Base-by-base conservation (phyloP, 2,888 invertebrate species). In the Congeria kusceri region DNA sequence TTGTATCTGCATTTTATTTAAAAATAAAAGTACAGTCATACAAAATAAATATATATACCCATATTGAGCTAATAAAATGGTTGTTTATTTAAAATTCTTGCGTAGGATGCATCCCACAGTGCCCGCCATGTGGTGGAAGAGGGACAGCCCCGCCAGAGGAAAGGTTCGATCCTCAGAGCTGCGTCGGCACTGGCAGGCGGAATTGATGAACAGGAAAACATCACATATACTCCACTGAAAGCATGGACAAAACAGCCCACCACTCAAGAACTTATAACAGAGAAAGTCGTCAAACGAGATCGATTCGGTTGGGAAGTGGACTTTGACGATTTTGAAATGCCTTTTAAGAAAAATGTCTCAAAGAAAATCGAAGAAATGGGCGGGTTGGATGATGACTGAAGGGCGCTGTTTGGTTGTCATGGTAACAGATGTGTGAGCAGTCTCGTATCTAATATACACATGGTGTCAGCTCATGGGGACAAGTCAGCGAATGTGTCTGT, bases 251-350 rank as follows among this genome's bases (percentile, higher is more conserved):
- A 91, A 70, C 92, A 92, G 80, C 83, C 89, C 23, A 91, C 89
- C 29, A 92, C 93, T 2, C 74, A 88, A 56, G 90, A 93, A 64
- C 88, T 93, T 25, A 86, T 94, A 2, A 62, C 77, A 0, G 88
- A 91, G 9, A 90, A 90, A 68, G 88, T 84, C 49, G 75, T 87
- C 1, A 84, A 86, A 25, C 75, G 94, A 20, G 90, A 93, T 3
- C 85, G 92, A 25, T 93, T 90, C 81, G 92, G 92, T 20, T 94
- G 93, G 93, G 91, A 93, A 68, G 92, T 93, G 23, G 94, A 94
- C 85, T 93, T 93, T 75, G 85, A 86, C 15, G 93, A 93, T 78
- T 93, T 92, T 83, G 86, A 91, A 77, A 93, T 92, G 91, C 93
- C 93, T 3, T 93, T 93, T 82, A 85, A 90, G 56, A 87, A 91